Evolutionary conservation across 2,113 vertebrate genomes (phyloP).

Genomic region (Varanus salvator): DNA sequence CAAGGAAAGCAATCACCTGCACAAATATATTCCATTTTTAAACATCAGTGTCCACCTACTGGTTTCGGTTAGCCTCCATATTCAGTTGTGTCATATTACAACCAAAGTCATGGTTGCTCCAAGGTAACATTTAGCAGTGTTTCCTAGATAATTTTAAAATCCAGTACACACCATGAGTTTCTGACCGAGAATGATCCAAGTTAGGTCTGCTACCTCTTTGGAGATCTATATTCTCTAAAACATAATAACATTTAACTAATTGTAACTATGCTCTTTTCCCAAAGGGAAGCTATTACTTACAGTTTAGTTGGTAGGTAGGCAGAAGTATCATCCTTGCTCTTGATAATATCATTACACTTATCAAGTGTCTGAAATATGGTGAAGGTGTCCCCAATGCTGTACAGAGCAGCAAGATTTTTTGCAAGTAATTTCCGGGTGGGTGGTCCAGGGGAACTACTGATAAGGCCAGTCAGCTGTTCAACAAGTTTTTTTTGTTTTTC

Average conservation of each 20-base stretch:
- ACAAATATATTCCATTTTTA: background rate
- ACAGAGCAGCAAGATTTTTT: slow-evolving; percentile 96
- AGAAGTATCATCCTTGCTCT: slow-evolving; percentile 95
- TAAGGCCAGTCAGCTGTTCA: slow-evolving; percentile 94
- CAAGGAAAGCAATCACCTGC: background rate
- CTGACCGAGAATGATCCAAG: background rate
- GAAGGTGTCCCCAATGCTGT: slow-evolving; percentile 97
- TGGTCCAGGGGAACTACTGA: slow-evolving; percentile 95
- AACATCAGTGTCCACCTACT: background rate
- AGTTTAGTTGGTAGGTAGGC: slow-evolving; percentile 95
- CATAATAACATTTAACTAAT: background rate
- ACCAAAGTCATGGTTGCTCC: background rate
- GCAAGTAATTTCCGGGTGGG: slow-evolving; percentile 95
- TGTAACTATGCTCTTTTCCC: background rate
- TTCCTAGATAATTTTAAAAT: background rate
- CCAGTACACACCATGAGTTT: background rate
- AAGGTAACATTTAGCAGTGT: background rate
- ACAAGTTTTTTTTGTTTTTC: slow-evolving; percentile 99
- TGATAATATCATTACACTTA: slow-evolving; percentile 98
- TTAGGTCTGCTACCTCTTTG: background rate
- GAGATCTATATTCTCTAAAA: background rate
- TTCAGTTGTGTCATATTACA: background rate
- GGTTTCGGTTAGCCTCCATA: background rate
- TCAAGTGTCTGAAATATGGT: slow-evolving; percentile 98
- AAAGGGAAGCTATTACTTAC: slow-evolving; percentile 77